Evolutionary conservation across 2,888 invertebrate species (phyloP), one percentile per base, ranked within the genome.

Genomic region (Ptychoptera albimana): DNA sequence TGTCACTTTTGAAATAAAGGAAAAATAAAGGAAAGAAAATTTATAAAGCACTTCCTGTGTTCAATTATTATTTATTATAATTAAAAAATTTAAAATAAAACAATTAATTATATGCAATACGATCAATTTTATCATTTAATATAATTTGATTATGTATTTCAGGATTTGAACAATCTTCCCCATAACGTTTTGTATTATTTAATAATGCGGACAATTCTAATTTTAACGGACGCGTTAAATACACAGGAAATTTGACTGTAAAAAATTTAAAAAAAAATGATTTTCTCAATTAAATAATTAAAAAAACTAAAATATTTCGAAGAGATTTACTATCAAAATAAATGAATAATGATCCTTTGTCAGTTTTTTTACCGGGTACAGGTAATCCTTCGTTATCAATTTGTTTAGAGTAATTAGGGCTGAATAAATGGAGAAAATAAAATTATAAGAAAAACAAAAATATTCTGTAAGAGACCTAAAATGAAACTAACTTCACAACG

Each of bases 321-420:
- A n/a, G n/a, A 60, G 10, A 29, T 43, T 35, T 52, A 64, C 64
- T 69, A 43, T 72, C 64, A 57, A 87, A 87, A 45, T 70, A 69
- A 50, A 87, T 71, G 38, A 80, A 72, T 37, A 87, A 62, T 56
- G 82, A 73, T 9, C 87, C 86, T 51, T 71, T 76, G 35, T 72
- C 70, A 42, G 71, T 72, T 38, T 70, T 66, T 53, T 74, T 69
- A 45, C 74, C 73, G 2, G 75, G 69, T 45, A 78, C 59, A 0
- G 85, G 85, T 53, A 87, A 67, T 1, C 87, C 87, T 63, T 87
- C 86, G 8, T 73, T 74, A 43, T 72, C 70, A 1, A 87, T 68
- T 0, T 77, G 55, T 60, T 83, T 85, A 49, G 72, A 72, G 53
- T 78, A 85, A 2, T 70, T 72, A 1, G 82, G 80, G 16, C 72